Base-by-base conservation (phyloP, 2,113 vertebrate genomes). In the Paradisaea rubra region DNA sequence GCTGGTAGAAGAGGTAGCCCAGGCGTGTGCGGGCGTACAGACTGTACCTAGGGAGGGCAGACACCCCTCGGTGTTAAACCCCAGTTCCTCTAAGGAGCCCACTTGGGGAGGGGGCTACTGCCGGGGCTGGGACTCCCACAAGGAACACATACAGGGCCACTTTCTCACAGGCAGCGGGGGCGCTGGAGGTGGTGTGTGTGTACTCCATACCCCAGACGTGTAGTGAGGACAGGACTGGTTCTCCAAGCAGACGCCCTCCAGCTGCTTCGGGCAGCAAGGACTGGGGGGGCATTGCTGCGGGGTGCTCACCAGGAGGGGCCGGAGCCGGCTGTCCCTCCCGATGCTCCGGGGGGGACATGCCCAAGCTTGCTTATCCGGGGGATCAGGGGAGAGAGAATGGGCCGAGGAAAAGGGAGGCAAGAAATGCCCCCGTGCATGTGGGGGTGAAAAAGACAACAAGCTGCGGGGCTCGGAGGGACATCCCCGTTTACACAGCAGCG, bases 1-100 rank as follows among this genome's bases (percentile, higher is more conserved):
- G 98, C 95, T 98, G 98, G 96, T 99, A 99, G 97, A 99, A 99
- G 94, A 99, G 96, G 95, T 99, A 99, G 45, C 99, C 99, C 6
- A 99, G 98, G 93, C 98, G 98, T n/a, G 99, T 99, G 91, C 94
- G 98, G 24, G 99, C 98, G n/a, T 99, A 99, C 28, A 99, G 98
- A 33, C 98, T 98, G 97, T 99, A 99, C 96, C 99, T 99, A 95
- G 4, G 65, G 79, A 70, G 68, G 5, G 72, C 53, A 94, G 54
- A 65, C 49, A 83, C 7, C 24, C 27, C 37, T 4, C 0, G 1
- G 44, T 1, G 1, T 82, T n/a, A 73, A 54, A 37, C 18, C 15
- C 30, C 39, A 45, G 14, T 3, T 9, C 11, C n/a, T 3, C 8
- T 9, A 30, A 18, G 44, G 35, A 60, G 10, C 9, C 27, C 25